Conservation (phyloP, 2,888 invertebrate genomes). For the Amiota communis region DNA sequence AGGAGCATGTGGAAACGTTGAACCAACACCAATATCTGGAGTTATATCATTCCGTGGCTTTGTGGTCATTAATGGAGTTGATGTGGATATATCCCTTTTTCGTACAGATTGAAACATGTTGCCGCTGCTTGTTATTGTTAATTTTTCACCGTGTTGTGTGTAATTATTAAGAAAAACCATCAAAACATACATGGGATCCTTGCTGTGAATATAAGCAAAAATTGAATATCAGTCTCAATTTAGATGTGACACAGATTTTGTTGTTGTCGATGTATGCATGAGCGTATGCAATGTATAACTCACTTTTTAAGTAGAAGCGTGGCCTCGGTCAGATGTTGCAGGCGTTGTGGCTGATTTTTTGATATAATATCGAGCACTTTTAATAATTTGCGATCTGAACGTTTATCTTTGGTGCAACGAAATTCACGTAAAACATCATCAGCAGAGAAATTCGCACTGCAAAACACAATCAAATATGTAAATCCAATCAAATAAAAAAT, state of each 20-base stretch:
- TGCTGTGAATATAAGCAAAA: slow-evolving; percentile 51
- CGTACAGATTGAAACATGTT: slow-evolving; percentile 51
- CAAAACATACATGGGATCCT: slow-evolving; percentile 69
- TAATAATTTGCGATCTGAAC: slow-evolving; percentile 61
- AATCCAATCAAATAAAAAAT: background rate
- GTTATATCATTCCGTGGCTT: slow-evolving; percentile 22
- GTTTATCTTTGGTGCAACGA: slow-evolving; percentile 62
- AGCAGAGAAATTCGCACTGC: slow-evolving; percentile 62
- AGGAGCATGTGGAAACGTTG: background rate
- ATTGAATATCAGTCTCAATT: background rate
- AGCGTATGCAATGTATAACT: slow-evolving; percentile 5
- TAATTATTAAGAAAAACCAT: slow-evolving; percentile 61
- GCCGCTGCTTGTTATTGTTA: slow-evolving; percentile 23
- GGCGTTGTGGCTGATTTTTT: slow-evolving; percentile 61
- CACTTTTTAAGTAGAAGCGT: slow-evolving; percentile 62
- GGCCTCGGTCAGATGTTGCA: slow-evolving; percentile 61
- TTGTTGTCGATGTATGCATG: background rate
- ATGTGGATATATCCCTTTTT: slow-evolving; percentile 59
- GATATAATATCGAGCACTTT: slow-evolving; percentile 65
- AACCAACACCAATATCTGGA: background rate
- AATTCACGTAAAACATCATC: slow-evolving; percentile 69
- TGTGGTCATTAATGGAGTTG: slow-evolving; percentile 58
- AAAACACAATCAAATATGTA: slow-evolving; percentile 26
- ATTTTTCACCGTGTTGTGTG: background rate
- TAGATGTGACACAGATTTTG: background rate